Conservation (phyloP, 2,888 invertebrate species). For the Dysmachus trigonus region DNA sequence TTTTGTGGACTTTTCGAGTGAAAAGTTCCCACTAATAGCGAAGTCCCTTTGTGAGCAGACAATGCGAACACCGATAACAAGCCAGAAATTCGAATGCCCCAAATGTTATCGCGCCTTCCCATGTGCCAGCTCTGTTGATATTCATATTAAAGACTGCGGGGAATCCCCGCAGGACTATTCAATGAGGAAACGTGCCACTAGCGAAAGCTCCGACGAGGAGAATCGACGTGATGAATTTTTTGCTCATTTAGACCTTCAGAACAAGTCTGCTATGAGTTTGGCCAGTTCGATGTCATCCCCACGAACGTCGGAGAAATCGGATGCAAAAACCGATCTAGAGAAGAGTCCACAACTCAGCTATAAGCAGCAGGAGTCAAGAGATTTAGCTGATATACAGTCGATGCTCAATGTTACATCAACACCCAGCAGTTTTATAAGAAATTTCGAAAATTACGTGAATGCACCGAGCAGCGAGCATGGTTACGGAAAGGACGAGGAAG, state of each 20-base stretch:
- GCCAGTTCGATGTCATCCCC: conserved; percentile 61
- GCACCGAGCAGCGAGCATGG: conserved; percentile 62
- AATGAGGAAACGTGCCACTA: conserved; percentile 52
- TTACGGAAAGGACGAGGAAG: conserved; percentile 70
- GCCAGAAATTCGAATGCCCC: conserved; percentile 74
- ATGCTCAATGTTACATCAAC: conserved; percentile 80
- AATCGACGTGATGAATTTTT: conserved; percentile 81
- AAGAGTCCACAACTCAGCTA: conserved; percentile 2
- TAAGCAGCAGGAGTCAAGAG: conserved; percentile 71
- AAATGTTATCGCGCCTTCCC: conserved; percentile 78
- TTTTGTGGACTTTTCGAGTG: conserved; percentile 81
- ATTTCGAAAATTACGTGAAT: conserved; percentile 67
- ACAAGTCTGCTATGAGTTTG: conserved; percentile 70
- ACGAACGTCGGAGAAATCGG: conserved; percentile 63
- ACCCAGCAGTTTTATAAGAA: conserved; percentile 70
- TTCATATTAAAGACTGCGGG: conserved; percentile 71
- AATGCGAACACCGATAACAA: conserved; percentile 68
- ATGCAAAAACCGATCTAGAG: conserved; percentile 52
- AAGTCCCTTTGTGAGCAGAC: conserved; percentile 77
- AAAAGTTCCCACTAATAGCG: conserved; percentile 82
- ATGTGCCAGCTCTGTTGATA: conserved; percentile 73
- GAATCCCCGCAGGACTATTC: conserved; percentile 52
- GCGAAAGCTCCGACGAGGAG: conserved; percentile 66
- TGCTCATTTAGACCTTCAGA: conserved; percentile 79
- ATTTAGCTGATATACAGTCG: conserved; percentile 86